These are phyloP conservation scores for Porites cylindrica DNA, from an alignment of 92 coral and sea anemone genomes.

Conservation along the genomic window DNA sequence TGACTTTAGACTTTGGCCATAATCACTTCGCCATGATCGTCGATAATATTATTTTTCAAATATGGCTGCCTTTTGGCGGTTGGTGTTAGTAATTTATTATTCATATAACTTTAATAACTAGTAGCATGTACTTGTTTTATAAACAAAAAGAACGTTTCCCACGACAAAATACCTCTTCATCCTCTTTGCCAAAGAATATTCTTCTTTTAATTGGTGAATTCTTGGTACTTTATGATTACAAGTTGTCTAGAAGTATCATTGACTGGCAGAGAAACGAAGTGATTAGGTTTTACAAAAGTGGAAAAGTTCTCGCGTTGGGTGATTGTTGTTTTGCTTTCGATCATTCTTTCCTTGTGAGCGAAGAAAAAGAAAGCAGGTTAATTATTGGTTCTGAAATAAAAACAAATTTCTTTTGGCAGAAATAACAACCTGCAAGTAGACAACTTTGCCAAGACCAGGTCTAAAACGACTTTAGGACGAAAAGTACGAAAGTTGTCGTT, in stretches of 20 bases:
- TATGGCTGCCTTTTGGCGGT: slow-evolving; percentile 61
- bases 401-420: neutral
- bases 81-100: slow-evolving; percentile 50
- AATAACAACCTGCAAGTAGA: slow-evolving; percentile 24
- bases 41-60: slow-evolving; percentile 13
- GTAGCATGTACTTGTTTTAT: slow-evolving; percentile 59
- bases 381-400: slow-evolving; percentile 30
- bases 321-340: slow-evolving; percentile 30
- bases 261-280: neutral
- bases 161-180: neutral
- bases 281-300: neutral
- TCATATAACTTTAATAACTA: slow-evolving; percentile 43
- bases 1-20: neutral
- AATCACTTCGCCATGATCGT: slow-evolving; percentile 26
- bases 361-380: slow-evolving; percentile 1
- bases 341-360: slow-evolving; percentile 49
- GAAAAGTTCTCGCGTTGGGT: neutral
- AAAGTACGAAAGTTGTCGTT: too few relatives aligned
- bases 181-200: neutral
- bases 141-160: neutral
- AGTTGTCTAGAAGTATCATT: neutral
- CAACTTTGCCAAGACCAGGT: neutral
- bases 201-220: neutral
- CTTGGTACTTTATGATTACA: neutral
- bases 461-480: neutral